phyloP scores from a whole-genome alignment of 2,888 invertebrate genomes.

The Chaitophorus viminalis region DNA sequence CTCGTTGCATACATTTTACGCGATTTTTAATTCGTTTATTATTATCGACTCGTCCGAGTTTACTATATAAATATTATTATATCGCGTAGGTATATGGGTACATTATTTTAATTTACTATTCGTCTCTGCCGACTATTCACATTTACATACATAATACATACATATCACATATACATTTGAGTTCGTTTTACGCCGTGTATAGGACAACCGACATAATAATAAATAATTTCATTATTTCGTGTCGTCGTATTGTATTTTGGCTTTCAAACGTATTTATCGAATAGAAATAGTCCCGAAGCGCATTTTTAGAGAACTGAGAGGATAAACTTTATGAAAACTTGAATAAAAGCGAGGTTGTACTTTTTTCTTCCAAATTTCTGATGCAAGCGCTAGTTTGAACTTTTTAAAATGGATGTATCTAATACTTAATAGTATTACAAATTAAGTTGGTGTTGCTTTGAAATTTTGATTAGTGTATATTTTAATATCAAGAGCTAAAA shows the following conservation, averaged over 20 bases:
- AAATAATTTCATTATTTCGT: not conserved
- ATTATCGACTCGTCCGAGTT: constrained; percentile 1
- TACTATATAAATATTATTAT: not conserved
- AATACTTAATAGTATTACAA: no score
- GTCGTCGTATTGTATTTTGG: not conserved
- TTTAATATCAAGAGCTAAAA: no score
- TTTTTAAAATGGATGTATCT: no score
- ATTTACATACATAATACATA: constrained; percentile 14
- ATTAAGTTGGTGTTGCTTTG: no score
- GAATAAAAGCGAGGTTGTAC: not conserved
- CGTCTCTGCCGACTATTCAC: not conserved
- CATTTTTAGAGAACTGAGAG: not conserved
- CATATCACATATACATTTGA: no score
- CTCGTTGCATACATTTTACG: not conserved
- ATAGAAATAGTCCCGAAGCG: not conserved
- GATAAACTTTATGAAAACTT: not conserved
- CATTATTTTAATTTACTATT: not conserved
- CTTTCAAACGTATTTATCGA: not conserved
- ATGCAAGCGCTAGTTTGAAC: no score
- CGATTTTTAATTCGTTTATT: constrained; percentile 3
- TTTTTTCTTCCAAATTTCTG: not conserved
- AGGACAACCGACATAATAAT: not conserved
- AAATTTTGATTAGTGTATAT: no score
- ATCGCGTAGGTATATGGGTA: not conserved
- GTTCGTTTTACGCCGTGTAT: not conserved